phyloP scores from a whole-genome alignment of 2,113 vertebrate genomes.

The Pristiophorus japonicus region DNA sequence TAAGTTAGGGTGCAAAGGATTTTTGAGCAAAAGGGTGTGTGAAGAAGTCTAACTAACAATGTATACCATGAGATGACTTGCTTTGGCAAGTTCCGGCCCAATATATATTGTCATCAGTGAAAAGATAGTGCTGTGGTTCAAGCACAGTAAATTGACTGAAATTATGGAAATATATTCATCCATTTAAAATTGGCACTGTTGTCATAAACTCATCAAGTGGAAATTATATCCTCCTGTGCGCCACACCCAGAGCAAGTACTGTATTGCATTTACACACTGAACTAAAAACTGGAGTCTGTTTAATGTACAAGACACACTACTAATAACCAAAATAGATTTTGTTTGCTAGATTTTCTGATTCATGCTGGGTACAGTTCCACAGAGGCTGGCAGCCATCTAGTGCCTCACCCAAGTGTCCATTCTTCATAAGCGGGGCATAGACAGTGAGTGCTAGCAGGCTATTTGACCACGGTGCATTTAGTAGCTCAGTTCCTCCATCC shows the following conservation, averaged over 20 bases:
- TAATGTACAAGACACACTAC: background rate
- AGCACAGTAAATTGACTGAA: background rate
- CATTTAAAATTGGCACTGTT: background rate
- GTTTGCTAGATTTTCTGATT: background rate
- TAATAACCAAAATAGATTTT: background rate
- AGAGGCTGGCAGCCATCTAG: background rate
- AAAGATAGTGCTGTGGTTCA: background rate
- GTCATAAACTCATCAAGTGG: background rate
- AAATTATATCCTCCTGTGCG: background rate
- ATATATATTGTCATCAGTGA: background rate
- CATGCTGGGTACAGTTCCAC: background rate
- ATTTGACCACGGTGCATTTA: background rate
- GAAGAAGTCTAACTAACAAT: background rate
- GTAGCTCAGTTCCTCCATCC: background rate
- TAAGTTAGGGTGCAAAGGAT: background rate
- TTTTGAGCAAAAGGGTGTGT: background rate
- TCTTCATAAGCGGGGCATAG: background rate
- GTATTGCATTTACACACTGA: background rate
- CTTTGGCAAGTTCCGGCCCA: background rate
- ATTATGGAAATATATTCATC: background rate
- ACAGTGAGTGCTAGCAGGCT: background rate
- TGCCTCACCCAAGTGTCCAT: background rate
- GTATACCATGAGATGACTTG: background rate
- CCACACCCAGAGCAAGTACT: background rate
- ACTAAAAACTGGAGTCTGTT: background rate